These are phyloP conservation scores for Hydrolagus affinis DNA, from an alignment of 2,113 vertebrate genomes.

Conservation along the genomic window DNA sequence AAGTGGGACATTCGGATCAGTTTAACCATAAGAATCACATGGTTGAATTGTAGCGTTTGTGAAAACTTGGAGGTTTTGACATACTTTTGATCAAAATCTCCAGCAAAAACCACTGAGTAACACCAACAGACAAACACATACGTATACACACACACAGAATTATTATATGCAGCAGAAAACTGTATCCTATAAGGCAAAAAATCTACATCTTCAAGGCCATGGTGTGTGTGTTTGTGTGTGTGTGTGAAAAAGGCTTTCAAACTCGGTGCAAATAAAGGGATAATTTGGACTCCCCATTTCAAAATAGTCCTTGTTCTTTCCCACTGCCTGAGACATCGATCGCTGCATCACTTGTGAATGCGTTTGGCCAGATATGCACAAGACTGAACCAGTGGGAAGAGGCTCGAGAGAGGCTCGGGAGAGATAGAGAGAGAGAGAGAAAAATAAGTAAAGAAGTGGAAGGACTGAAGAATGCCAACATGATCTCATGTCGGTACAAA, in stretches of 20 bases:
- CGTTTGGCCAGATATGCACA: not conserved
- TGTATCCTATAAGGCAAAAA: no score
- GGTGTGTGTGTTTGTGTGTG: no score
- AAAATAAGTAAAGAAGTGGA: not conserved
- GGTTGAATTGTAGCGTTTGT: not conserved
- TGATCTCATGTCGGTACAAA: not conserved
- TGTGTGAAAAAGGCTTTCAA: no score
- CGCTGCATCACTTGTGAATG: no score
- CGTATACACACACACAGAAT: conserved; percentile 39
- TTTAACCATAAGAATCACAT: conserved; percentile 47
- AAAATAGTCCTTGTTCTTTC: no score
- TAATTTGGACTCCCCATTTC: no score
- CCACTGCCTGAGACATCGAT: no score
- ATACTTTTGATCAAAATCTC: not conserved
- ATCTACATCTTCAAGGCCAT: no score
- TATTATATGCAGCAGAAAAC: no score
- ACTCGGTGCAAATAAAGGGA: no score
- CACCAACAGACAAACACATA: conserved; percentile 10
- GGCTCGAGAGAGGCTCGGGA: not conserved
- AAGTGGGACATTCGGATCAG: conserved; percentile 62
- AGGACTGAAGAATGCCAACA: not conserved
- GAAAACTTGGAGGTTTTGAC: not conserved
- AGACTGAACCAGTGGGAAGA: not conserved
- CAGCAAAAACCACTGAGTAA: conserved; percentile 4
- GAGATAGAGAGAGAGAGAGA: no score